Evolutionary conservation across 2,113 vertebrate genomes (phyloP).

Genomic region (Gymnarchus niloticus): DNA sequence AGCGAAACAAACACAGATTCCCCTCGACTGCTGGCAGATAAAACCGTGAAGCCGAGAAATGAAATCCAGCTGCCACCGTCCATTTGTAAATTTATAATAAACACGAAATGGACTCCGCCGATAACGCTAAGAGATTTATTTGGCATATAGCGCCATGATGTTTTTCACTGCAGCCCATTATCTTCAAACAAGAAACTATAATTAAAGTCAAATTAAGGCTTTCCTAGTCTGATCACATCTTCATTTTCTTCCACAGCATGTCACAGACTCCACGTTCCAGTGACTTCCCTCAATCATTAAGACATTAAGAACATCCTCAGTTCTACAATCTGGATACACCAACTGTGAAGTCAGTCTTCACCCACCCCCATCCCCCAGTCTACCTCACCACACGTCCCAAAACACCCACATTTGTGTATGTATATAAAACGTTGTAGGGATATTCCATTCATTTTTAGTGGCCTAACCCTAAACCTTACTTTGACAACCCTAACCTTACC

Average conservation of each 20-base stretch:
- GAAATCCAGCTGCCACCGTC: neutral
- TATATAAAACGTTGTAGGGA: too few species aligned
- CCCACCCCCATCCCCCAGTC: neutral
- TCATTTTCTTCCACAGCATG: neutral
- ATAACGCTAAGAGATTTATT: neutral
- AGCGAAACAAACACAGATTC: neutral
- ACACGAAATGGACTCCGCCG: neutral
- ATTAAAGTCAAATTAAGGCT: slow-evolving; percentile 10
- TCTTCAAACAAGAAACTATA: slow-evolving; percentile 14
- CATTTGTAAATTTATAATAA: neutral
- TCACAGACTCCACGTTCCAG: neutral
- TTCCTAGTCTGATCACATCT: neutral
- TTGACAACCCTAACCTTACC: too few species aligned
- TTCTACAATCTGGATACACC: slow-evolving; percentile 13
- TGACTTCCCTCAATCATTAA: slow-evolving; percentile 10
- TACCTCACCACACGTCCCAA: neutral
- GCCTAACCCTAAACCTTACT: too few species aligned
- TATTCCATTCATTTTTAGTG: too few species aligned
- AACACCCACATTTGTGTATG: too few species aligned
- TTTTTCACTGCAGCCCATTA: neutral
- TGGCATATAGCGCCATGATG: neutral
- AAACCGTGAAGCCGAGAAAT: neutral
- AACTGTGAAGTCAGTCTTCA: slow-evolving; percentile 11
- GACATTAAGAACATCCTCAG: slow-evolving; percentile 1
- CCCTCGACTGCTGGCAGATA: neutral